Evolutionary conservation across 2,797 vertebrate genomes (phyloP), one percentile per base, ranked within the genome.

Genomic region (Philypnodon macrostomus): DNA sequence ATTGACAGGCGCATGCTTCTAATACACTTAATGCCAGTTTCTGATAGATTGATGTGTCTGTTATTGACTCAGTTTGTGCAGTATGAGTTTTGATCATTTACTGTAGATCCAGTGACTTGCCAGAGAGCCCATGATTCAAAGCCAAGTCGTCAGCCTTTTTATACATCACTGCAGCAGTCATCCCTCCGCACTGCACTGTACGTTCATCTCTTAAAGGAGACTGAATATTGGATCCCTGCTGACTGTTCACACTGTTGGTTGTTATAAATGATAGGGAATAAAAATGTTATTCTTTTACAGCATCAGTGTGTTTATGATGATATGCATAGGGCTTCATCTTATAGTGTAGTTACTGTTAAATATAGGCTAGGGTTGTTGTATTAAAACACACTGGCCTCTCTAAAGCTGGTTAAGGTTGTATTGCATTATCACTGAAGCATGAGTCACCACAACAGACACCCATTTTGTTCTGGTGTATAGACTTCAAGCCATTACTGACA

Each of bases 391-490:
- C 7, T n/a, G 7, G 7, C 10, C 1, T n/a, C 35, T 38, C 2
- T 38, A 4, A 21, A 19, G 10, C 16, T 19, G 10, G 4, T 1
- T 1, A 2, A n/a, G 19, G 32, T 24, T 52, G 5, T 57, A 67
- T 70, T 55, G 12, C 26, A 46, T 18, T 32, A 31, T 38, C 42
- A 51, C 24, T 57, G 54, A 65, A 49, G 72, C 16, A 70, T 80
- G 81, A 83, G 47, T 83, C 82, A 80, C 75, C 61, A 35, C 53
- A 32, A 17, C 45, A 39, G 55, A 62, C 14, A 39, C 46, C n/a
- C 41, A 58, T 45, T 41, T 33, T 53, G n/a, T 21, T 58, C 2
- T 47, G 37, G 39, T 13, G 2, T 47, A 31, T 10, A 5, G 32
- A 31, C 42, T 44, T 24, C 30, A 1, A 33, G 36, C 39, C 39